These are phyloP conservation scores for Eristalis intricaria DNA, from an alignment of 2,888 invertebrate species.

Conservation along the genomic window DNA sequence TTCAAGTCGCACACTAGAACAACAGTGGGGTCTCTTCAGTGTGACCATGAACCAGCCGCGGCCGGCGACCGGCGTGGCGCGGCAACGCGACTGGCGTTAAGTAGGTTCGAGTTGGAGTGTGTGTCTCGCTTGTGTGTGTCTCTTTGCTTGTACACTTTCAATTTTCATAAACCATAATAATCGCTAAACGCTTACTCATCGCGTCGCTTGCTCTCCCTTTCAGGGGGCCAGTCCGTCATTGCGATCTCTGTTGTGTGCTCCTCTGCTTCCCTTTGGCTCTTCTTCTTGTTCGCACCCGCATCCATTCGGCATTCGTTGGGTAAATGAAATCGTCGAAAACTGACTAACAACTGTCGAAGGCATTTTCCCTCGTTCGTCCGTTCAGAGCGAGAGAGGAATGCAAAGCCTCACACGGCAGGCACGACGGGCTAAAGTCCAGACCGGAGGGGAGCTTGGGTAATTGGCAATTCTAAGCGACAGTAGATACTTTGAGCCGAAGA, in stretches of 20 bases:
- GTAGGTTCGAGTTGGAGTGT: conserved; percentile 15
- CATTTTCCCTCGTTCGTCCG: neutral
- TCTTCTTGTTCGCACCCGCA: neutral
- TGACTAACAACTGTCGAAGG: neutral
- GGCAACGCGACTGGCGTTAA: conserved; percentile 13
- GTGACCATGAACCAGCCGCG: conserved; percentile 60
- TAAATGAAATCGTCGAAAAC: neutral
- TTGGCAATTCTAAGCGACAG: conserved; percentile 61
- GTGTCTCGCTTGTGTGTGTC: neutral
- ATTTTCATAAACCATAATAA: conserved; percentile 60
- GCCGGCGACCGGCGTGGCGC: too few species aligned
- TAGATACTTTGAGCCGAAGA: conserved; percentile 31
- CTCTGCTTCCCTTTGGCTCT: conserved; percentile 12
- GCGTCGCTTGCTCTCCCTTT: neutral
- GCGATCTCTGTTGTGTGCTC: neutral
- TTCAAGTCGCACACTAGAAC: conserved; percentile 65
- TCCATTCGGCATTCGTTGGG: neutral
- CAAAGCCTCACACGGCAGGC: neutral
- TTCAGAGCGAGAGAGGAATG: neutral
- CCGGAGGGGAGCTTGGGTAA: conserved; percentile 52
- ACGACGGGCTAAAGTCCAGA: conserved; percentile 50
- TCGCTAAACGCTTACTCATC: conserved; percentile 60
- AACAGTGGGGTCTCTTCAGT: conserved; percentile 57
- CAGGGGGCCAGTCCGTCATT: neutral
- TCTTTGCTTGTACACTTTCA: conserved; percentile 49